Conservation (phyloP, 2,888 invertebrate genomes). For the Zygogramma bicolorata region DNA sequence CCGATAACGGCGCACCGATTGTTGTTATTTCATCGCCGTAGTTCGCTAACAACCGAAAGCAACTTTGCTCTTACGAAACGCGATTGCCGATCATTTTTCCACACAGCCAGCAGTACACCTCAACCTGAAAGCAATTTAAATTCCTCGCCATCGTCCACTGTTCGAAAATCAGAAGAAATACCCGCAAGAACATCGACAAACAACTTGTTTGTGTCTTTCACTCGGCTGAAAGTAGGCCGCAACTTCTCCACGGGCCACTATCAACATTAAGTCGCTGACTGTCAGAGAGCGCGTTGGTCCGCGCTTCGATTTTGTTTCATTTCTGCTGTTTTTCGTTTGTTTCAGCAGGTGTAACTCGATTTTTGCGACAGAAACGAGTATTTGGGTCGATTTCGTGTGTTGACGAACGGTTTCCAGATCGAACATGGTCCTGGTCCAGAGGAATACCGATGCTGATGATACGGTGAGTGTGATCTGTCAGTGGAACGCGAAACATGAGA, state of each 20-base stretch:
- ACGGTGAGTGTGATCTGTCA: constrained; percentile 54
- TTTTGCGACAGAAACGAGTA: constrained; percentile 11
- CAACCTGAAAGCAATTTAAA: constrained; percentile 18
- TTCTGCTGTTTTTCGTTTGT: neutral
- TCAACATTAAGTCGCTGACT: constrained; percentile 61
- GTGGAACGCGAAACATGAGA: neutral
- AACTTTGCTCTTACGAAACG: neutral
- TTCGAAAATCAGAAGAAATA: constrained; percentile 6
- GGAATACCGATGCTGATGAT: constrained; percentile 57
- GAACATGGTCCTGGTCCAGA: constrained; percentile 58
- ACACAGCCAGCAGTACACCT: neutral
- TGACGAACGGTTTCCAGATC: neutral
- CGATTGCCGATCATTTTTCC: constrained; percentile 1
- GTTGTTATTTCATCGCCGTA: too few species aligned
- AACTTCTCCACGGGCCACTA: constrained; percentile 49
- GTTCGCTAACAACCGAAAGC: neutral
- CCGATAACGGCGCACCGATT: too few species aligned
- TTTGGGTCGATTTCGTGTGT: constrained; percentile 19
- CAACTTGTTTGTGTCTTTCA: constrained; percentile 58
- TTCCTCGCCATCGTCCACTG: constrained; percentile 9
- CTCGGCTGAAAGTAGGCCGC: constrained; percentile 63
- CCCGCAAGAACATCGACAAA: constrained; percentile 17
- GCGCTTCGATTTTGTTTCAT: constrained; percentile 36
- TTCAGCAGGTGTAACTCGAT: constrained; percentile 17
- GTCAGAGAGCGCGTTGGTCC: constrained; percentile 57